Evolutionary conservation across 1,140 invertebrate genomes (phyloP).

Genomic region (Papilio aristodemus): DNA sequence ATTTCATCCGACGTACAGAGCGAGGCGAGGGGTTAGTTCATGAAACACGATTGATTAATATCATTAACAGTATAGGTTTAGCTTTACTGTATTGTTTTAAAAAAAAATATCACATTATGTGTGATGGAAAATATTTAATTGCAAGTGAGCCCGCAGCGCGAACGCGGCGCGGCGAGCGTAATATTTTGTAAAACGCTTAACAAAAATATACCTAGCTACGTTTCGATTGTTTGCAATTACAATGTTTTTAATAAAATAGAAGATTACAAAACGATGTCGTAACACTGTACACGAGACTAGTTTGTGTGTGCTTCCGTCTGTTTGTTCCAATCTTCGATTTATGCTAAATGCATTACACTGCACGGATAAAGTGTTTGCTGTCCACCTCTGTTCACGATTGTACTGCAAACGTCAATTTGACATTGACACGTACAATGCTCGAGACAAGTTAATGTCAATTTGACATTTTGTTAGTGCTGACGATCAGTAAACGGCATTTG

Average conservation of each 20-base stretch:
- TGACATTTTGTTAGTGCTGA: neutral
- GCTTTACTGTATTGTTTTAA: too few species aligned
- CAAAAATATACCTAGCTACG: constrained; percentile 73
- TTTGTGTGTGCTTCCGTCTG: constrained; percentile 48
- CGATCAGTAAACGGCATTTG: too few species aligned
- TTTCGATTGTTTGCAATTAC: constrained; percentile 44
- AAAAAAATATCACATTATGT: too few species aligned
- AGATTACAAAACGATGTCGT: constrained; percentile 66
- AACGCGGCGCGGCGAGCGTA: constrained; percentile 12
- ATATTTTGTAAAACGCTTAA: constrained; percentile 62
- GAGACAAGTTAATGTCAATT: neutral
- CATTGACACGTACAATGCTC: neutral
- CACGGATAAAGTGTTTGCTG: neutral
- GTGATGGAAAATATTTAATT: too few species aligned
- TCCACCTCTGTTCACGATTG: neutral
- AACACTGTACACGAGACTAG: constrained; percentile 75
- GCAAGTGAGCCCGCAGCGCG: too few species aligned
- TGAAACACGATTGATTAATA: too few species aligned
- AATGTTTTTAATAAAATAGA: constrained; percentile 60
- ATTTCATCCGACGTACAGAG: too few species aligned
- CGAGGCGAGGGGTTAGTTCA: too few species aligned
- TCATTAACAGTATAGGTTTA: too few species aligned
- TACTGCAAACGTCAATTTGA: neutral
- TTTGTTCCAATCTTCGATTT: constrained; percentile 19
- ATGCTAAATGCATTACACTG: constrained; percentile 32